A percentile compares a stretch with the other conserved stretches of the same genome.
phyloP scores from a whole-genome alignment of 2,797 vertebrate genomes.

The Sphenopsis melanotis region DNA sequence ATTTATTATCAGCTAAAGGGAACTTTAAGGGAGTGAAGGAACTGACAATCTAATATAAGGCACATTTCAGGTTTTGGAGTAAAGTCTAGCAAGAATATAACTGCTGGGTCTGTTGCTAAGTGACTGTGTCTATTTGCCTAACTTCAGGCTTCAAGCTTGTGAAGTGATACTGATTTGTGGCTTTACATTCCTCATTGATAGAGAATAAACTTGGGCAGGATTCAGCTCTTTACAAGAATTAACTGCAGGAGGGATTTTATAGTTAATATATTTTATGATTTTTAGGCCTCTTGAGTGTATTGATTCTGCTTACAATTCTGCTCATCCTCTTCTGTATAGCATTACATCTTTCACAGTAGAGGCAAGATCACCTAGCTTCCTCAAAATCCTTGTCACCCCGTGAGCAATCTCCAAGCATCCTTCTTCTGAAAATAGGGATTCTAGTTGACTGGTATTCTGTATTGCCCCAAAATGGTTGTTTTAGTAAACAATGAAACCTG shows the following conservation, averaged over 20 bases:
- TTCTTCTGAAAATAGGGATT: background rate
- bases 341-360: background rate
- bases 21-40: background rate
- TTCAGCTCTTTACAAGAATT: background rate
- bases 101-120: background rate
- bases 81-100: background rate
- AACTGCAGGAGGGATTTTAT: background rate
- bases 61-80: background rate
- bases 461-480: background rate
- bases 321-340: background rate
- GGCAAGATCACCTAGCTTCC: background rate
- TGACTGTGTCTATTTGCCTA: background rate
- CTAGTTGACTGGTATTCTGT: background rate
- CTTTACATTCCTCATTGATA: background rate
- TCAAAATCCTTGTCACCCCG: background rate
- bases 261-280: background rate
- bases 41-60: background rate
- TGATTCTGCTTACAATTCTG: background rate
- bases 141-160: background rate
- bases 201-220: background rate
- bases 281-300: background rate
- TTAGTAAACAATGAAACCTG: background rate
- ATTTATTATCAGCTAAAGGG: slow-evolving; percentile 17
- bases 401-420: background rate
- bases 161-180: background rate